Conservation (phyloP, 2,888 invertebrate genomes). For the Lithodes maja region DNA sequence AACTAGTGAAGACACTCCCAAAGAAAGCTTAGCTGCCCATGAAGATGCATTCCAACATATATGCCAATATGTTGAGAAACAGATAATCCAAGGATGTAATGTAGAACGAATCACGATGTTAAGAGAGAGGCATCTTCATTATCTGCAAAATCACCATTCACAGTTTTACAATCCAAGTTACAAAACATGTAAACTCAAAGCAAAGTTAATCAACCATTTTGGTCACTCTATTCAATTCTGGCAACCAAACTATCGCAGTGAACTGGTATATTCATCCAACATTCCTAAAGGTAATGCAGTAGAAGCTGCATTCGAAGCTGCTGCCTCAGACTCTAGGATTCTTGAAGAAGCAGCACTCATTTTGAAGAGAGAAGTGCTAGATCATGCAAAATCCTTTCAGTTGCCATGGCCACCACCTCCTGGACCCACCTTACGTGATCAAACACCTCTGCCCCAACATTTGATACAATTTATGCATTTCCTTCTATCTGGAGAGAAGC, state of each 20-base stretch:
- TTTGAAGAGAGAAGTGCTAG: not conserved
- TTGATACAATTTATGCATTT: not conserved
- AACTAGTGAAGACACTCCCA: not conserved
- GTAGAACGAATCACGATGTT: constrained; percentile 2
- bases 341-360: constrained; percentile 30
- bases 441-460: not conserved
- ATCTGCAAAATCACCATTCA: not conserved
- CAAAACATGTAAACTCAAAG: constrained; percentile 7
- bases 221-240: not conserved
- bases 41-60: constrained; percentile 25
- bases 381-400: not conserved
- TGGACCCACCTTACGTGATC: not conserved
- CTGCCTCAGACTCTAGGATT: not conserved
- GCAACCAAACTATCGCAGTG: constrained; percentile 22
- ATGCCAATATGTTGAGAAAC: constrained; percentile 21
- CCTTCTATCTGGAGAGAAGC: not conserved
- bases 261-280: constrained; percentile 12
- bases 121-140: not conserved
- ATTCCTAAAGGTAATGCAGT: constrained; percentile 9
- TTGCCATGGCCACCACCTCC: constrained; percentile 4
- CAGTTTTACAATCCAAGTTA: not conserved
- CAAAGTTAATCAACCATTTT: constrained; percentile 18
- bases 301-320: constrained; percentile 10
- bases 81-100: constrained; percentile 16
- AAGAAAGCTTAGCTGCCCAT: not conserved